Base-by-base conservation (phyloP, 2,797 vertebrate genomes). In the Coilia nasus region DNA sequence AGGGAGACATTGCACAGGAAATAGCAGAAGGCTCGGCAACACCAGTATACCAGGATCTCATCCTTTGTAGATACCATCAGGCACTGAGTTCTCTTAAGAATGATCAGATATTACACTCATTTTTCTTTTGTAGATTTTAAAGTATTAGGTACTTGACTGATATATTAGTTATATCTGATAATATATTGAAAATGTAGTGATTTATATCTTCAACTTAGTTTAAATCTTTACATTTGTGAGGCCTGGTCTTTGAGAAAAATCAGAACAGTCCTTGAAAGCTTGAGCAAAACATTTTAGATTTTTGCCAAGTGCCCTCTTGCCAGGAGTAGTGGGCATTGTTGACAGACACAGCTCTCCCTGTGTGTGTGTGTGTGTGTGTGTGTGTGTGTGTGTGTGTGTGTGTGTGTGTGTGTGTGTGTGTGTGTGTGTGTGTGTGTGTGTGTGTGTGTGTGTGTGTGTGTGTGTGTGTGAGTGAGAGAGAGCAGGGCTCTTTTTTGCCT, bases 401-500 rank as follows among this genome's bases (percentile, higher is more conserved):
- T 28, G 23, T 31, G 1, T 67, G 62, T 67, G 23, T 67, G 62
- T 28, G 62, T 12, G 25, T 31, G 23, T 28, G 89, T 90, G 88
- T 90, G 89, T 89, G 62, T 75, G 71, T 88, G 12, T 19, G 59
- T 81, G n/a, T 41, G 5, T 14, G 25, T 57, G 28, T 78, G 83
- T 83, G 54, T 50, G 17, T 64, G 31, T 60, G 50, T 81, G 86
- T 86, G 83, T 89, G 90, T 92, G 91, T 88, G 86, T 86, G 89
- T 60, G 81, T 57, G 82, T 82, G 35, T 64, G 54, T 23, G 50
- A 78, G 81, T 54, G 62, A 81, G 86, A 87, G 85, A 89, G 92
- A 93, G 92, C 90, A 83, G 89, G 91, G 94, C 91, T 95, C 50
- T 94, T 93, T 90, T 87, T 90, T 93, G 96, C 96, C 96, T 92